These are phyloP conservation scores for Triplophysa siluroides DNA, from an alignment of 2,113 vertebrate species.

Conservation along the genomic window DNA sequence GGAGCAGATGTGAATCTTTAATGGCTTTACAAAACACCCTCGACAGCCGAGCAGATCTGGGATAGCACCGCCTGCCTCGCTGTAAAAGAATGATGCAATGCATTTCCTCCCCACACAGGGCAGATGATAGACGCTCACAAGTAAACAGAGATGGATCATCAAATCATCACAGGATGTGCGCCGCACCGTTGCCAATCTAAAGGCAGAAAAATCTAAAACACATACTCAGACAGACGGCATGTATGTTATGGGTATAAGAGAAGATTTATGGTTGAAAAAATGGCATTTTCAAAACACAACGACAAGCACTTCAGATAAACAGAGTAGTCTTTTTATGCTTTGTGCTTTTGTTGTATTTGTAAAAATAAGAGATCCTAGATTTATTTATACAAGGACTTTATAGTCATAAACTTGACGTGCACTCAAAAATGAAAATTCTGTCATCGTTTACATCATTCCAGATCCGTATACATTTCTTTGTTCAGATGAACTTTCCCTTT, in stretches of 20 bases:
- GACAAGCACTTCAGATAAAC: too few species aligned
- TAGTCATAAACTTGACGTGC: too few species aligned
- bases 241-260: neutral
- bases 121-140: neutral
- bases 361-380: too few species aligned
- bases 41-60: constrained; percentile 10
- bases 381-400: too few species aligned
- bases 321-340: too few species aligned
- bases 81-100: constrained; percentile 20
- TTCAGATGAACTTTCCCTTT: too few species aligned
- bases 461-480: too few species aligned
- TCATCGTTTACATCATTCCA: too few species aligned
- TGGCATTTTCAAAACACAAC: too few species aligned
- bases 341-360: too few species aligned
- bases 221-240: neutral
- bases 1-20: constrained; percentile 37
- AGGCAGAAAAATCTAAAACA: neutral
- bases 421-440: too few species aligned
- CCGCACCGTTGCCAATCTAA: neutral
- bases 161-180: neutral
- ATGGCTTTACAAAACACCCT: constrained; percentile 39
- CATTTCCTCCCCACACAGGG: constrained; percentile 13
- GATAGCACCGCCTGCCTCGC: constrained; percentile 2
- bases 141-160: constrained; percentile 46
- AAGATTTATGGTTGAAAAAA: neutral